Percentiles rank a stretch among this genome's conserved stretches.
Conservation (phyloP, 2,113 vertebrate genomes). For the Rostratula benghalensis region DNA sequence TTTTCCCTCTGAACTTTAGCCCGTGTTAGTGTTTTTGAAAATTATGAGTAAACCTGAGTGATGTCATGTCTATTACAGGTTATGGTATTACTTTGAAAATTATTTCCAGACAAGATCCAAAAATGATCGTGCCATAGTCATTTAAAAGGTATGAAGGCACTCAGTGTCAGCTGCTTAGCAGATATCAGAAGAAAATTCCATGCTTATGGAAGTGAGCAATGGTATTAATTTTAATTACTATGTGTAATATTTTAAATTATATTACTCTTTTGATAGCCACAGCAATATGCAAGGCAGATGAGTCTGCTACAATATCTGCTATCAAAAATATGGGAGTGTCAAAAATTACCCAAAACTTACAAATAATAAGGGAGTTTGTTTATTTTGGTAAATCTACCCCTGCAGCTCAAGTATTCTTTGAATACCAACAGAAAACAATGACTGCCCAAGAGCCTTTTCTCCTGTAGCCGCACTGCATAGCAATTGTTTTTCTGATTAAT, state of each 20-base stretch:
- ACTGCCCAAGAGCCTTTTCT: not conserved
- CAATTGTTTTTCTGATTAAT: not conserved
- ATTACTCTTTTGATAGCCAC: not conserved
- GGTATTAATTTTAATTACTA: not conserved
- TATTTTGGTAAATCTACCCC: not conserved
- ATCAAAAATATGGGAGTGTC: not conserved
- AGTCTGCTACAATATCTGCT: not conserved
- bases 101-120: not conserved
- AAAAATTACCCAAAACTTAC: not conserved
- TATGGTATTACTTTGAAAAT: not conserved
- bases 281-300: not conserved
- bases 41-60: not conserved
- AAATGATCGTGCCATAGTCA: not conserved
- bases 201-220: not conserved
- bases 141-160: not conserved
- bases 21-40: not conserved
- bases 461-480: not conserved
- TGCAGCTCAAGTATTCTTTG: not conserved
- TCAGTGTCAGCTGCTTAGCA: not conserved
- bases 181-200: not conserved
- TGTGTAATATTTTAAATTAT: not conserved
- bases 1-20: not conserved
- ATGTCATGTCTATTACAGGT: not conserved
- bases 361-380: not conserved
- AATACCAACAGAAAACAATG: not conserved